Conservation (phyloP, 2,888 invertebrate species). For the Neoscelio sp. region DNA sequence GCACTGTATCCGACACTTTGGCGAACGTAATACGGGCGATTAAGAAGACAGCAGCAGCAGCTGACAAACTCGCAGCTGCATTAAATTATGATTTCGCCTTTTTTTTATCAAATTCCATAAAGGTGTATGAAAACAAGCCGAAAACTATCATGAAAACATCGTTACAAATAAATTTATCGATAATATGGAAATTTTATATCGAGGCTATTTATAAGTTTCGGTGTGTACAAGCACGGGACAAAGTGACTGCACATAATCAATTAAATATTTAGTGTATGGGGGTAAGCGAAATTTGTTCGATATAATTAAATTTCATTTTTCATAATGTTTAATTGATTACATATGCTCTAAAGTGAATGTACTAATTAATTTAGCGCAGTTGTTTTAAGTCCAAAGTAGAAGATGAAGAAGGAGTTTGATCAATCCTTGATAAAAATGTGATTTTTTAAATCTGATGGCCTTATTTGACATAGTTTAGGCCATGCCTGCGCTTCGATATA, state of each 20-base stretch:
- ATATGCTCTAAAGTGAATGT: background rate
- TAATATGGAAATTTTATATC: slow-evolving; percentile 24
- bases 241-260: no score
- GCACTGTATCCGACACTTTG: slow-evolving; percentile 53
- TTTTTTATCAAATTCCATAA: slow-evolving; percentile 33
- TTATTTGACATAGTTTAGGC: no score
- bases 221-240: no score
- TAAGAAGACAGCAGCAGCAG: slow-evolving; percentile 47
- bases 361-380: slow-evolving; percentile 18
- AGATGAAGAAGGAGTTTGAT: no score
- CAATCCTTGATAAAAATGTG: no score
- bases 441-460: no score
- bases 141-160: slow-evolving; percentile 23
- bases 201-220: no score
- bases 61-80: slow-evolving; percentile 56
- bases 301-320: slow-evolving; percentile 19
- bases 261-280: no score
- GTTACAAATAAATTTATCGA: slow-evolving; percentile 21
- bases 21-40: slow-evolving; percentile 37
- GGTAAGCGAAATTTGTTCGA: background rate
- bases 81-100: slow-evolving; percentile 50
- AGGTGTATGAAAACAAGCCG: slow-evolving; percentile 14
- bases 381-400: no score
- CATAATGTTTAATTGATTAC: no score
- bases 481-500: no score